Base-by-base conservation (phyloP, 2,113 vertebrate species). In the Gobiocypris rarus region DNA sequence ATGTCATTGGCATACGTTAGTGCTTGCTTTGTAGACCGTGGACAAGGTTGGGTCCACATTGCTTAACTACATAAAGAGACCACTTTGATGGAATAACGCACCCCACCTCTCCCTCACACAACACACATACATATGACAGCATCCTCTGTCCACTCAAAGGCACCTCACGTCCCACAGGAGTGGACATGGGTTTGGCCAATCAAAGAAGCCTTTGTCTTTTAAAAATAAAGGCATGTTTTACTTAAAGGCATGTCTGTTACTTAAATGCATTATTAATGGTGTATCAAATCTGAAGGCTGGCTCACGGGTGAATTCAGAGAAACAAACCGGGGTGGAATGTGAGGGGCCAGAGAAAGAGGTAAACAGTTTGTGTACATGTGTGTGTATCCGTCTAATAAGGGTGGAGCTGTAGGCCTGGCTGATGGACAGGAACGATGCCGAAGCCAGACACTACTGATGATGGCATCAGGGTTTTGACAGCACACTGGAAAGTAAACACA, bases 181-280 rank as follows among this genome's bases (percentile, higher is more conserved):
- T 7, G 50, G 91, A 92, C 84, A 75, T 87, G 59, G 87, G 81
- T 83, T 41, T 81, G 77, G 59, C 59, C 84, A 85, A 74, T 92
- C 88, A 92, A 94, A 90, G 88, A 90, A 41, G 22, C 28, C 67
- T 92, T 79, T 95, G 87, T 93, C 77, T 79, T 80, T 45, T 13
- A 56, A 56, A 85, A 86, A 91, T 89, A 93, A 92, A 87, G 88
- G 59, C 83, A 76, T 19, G 87, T 92, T 90, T 83, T 92, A n/a
- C n/a, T n/a, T n/a, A n/a, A n/a, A n/a, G n/a, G n/a, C n/a, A n/a
- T n/a, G 75, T 90, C 56, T 67, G 58, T 86, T 89, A 70, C 65
- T 69, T 81, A 84, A 83, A 43, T 45, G 50, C 43, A 84, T 75
- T 82, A 87, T 75, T 86, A 88, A 86, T 43, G 85, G 65, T 75